phyloP scores from a whole-genome alignment of 2,888 invertebrate species.

The Zaprionus bogoriensis region DNA sequence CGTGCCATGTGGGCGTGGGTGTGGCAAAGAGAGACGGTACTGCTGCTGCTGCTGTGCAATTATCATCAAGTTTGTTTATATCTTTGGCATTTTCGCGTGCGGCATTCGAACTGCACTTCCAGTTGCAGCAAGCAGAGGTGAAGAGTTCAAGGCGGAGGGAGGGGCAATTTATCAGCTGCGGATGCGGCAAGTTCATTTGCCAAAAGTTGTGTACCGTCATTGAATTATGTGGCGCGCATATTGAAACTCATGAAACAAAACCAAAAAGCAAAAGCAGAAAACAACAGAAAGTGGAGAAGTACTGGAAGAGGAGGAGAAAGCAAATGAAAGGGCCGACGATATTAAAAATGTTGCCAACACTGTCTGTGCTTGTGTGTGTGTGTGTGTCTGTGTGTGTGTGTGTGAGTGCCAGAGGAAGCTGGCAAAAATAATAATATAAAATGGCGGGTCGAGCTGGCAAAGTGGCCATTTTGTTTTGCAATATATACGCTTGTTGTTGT shows the following conservation, averaged over 20 bases:
- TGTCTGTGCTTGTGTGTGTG: constrained; percentile 1
- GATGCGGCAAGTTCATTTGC: constrained; percentile 32
- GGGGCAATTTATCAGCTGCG: constrained; percentile 29
- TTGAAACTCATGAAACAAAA: constrained; percentile 50
- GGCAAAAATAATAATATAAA: constrained; percentile 69
- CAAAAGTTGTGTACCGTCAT: constrained; percentile 19
- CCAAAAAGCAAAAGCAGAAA: constrained; percentile 19
- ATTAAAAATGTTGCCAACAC: constrained; percentile 62
- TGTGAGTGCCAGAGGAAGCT: constrained; percentile 35
- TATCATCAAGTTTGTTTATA: constrained; percentile 46
- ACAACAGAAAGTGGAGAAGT: background rate
- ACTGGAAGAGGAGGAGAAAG: background rate
- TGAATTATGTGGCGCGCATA: constrained; percentile 65
- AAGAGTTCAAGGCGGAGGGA: background rate
- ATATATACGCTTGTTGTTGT: constrained; percentile 41
- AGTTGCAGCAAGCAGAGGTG: constrained; percentile 3
- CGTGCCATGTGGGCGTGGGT: constrained; percentile 63
- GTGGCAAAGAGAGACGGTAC: constrained; percentile 40
- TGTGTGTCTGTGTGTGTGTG: constrained; percentile 10
- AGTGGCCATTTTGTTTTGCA: constrained; percentile 64
- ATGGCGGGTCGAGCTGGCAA: constrained; percentile 58
- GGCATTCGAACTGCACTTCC: constrained; percentile 46
- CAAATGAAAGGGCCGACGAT: constrained; percentile 45
- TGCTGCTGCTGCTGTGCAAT: constrained; percentile 33
- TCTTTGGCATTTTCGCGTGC: constrained; percentile 34